These are phyloP conservation scores for Molossus molossus DNA, from an alignment of 2,797 vertebrate species.

Conservation along the genomic window DNA sequence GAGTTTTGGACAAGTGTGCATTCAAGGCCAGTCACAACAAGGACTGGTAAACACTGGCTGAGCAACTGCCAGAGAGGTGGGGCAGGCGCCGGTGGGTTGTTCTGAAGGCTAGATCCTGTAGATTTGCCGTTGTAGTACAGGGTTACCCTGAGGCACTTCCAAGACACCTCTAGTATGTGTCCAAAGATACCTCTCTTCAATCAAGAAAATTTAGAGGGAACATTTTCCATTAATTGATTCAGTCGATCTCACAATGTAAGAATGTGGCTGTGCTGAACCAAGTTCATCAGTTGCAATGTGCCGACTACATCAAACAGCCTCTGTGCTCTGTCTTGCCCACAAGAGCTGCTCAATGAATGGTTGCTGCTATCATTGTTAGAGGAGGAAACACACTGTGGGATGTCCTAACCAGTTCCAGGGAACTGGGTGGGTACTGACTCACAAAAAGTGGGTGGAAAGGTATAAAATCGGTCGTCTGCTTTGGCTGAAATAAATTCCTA, in stretches of 20 bases:
- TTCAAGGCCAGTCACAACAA: background rate
- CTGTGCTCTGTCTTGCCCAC: background rate
- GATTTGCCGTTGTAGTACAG: background rate
- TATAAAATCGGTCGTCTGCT: background rate
- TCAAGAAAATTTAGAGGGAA: background rate
- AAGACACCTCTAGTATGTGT: background rate
- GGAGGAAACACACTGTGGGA: background rate
- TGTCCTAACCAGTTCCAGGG: background rate
- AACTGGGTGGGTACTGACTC: background rate
- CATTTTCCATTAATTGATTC: background rate
- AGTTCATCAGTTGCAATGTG: background rate
- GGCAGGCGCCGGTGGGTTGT: fast-evolving
- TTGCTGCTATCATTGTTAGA: background rate
- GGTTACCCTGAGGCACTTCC: background rate
- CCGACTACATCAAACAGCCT: background rate
- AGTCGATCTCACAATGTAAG: background rate
- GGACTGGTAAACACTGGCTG: background rate
- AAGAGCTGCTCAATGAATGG: background rate
- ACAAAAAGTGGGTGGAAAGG: background rate
- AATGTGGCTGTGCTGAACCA: background rate
- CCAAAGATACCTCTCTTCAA: background rate
- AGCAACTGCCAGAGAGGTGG: background rate
- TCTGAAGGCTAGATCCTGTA: background rate
- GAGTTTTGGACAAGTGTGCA: background rate
- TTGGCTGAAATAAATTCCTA: background rate